Conservation (phyloP, 2,797 vertebrate genomes). For the Gobionotothen gibberifrons region DNA sequence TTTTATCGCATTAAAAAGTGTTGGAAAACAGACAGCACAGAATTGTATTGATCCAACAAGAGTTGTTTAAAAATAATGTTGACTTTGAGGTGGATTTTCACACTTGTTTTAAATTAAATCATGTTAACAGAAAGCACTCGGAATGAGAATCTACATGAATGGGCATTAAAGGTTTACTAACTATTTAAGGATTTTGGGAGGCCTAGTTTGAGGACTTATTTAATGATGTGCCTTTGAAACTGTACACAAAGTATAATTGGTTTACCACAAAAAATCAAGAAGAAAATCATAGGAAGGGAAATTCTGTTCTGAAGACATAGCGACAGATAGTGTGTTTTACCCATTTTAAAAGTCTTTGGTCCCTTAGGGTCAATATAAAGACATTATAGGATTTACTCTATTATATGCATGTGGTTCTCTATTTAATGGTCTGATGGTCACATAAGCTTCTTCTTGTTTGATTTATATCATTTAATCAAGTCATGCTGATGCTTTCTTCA, state of each 20-base stretch:
- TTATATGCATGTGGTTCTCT: slow-evolving; percentile 12
- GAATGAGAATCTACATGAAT: background rate
- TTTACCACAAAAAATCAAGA: background rate
- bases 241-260: background rate
- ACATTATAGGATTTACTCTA: background rate
- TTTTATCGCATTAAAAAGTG: slow-evolving; percentile 17
- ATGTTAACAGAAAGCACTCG: background rate
- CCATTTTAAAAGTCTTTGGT: background rate
- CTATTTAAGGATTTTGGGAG: background rate
- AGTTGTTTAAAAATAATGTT: slow-evolving; percentile 4
- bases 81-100: background rate
- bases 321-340: too few relatives aligned
- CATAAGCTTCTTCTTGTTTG: slow-evolving; percentile 7
- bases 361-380: background rate
- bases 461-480: slow-evolving; percentile 35
- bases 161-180: background rate
- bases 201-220: background rate
- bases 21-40: slow-evolving; percentile 9
- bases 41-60: slow-evolving; percentile 20
- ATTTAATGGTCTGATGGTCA: slow-evolving; percentile 11
- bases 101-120: background rate
- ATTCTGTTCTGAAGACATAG: background rate
- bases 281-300: background rate
- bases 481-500: slow-evolving; percentile 22
- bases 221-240: background rate